Evolutionary conservation across 2,888 invertebrate genomes (phyloP).

Genomic region (Ephialtes manifestator): DNA sequence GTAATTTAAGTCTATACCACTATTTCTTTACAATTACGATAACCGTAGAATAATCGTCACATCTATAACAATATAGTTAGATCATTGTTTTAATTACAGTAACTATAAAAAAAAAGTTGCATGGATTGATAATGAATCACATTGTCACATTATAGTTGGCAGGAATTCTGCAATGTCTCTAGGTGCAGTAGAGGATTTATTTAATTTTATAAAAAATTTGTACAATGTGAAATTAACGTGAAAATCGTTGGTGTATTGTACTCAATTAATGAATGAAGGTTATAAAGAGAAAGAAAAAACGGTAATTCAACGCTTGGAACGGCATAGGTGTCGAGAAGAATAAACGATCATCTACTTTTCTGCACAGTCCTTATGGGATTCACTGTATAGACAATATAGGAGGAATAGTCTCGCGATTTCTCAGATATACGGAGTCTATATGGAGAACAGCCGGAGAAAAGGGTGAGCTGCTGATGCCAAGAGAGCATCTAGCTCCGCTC

Average conservation of each 20-base stretch:
- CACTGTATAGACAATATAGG: background rate
- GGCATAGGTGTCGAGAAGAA: background rate
- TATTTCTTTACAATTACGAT: too few species aligned
- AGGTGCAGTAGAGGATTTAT: too few species aligned
- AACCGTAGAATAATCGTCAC: too few species aligned
- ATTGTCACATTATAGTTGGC: too few species aligned
- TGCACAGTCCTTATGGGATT: background rate
- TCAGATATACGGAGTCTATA: conserved; percentile 10
- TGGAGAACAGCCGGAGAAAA: conserved; percentile 43
- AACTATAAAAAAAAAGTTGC: too few species aligned
- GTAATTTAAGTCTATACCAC: too few species aligned
- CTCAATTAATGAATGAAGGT: background rate
- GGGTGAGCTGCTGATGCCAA: conserved; percentile 60
- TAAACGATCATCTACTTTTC: background rate
- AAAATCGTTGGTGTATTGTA: background rate
- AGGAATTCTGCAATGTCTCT: too few species aligned
- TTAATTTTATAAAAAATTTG: background rate
- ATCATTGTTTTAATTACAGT: too few species aligned
- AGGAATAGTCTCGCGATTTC: conserved; percentile 19
- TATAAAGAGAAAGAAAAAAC: background rate
- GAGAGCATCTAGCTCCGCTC: conserved; percentile 38
- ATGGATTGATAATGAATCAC: too few species aligned
- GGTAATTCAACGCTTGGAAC: background rate
- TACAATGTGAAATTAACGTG: background rate
- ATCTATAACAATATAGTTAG: too few species aligned